Conservation (phyloP, 2,888 invertebrate genomes). For the Drosophila maculinotata region DNA sequence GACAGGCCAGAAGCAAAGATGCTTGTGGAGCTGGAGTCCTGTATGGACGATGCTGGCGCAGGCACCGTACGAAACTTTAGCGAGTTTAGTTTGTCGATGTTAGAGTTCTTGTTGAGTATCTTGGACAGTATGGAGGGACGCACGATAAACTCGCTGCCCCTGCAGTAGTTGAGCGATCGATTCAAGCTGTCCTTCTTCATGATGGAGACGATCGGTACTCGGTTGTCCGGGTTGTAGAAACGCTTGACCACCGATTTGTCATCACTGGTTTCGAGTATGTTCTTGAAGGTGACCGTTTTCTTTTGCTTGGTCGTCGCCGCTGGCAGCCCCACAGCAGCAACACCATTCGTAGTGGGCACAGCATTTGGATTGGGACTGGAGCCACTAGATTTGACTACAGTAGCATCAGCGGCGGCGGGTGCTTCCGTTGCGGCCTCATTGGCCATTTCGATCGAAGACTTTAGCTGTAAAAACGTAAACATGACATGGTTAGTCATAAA, state of each 20-base stretch:
- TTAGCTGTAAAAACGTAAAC: constrained; percentile 58
- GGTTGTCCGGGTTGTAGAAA: constrained; percentile 87
- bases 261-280: constrained; percentile 87
- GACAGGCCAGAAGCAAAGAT: constrained; percentile 71
- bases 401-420: constrained; percentile 16
- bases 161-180: constrained; percentile 86
- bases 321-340: constrained; percentile 14
- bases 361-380: constrained; percentile 26
- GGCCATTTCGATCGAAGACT: constrained; percentile 63
- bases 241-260: constrained; percentile 87
- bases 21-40: constrained; percentile 28
- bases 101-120: constrained; percentile 87
- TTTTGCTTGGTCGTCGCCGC: constrained; percentile 82
- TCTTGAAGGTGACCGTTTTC: constrained; percentile 89
- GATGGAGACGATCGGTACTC: constrained; percentile 87
- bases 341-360: constrained; percentile 16
- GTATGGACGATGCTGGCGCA: constrained; percentile 11
- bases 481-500: constrained; percentile 49
- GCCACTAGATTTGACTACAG: constrained; percentile 21
- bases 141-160: constrained; percentile 87
- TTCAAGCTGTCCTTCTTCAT: constrained; percentile 88
- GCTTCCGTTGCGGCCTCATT: constrained; percentile 53
- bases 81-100: constrained; percentile 85
- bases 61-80: constrained; percentile 82
- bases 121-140: constrained; percentile 88